Evolutionary conservation across 2,113 vertebrate species (phyloP), one percentile per base, ranked within the genome.

Genomic region (Siphamia tubifer): DNA sequence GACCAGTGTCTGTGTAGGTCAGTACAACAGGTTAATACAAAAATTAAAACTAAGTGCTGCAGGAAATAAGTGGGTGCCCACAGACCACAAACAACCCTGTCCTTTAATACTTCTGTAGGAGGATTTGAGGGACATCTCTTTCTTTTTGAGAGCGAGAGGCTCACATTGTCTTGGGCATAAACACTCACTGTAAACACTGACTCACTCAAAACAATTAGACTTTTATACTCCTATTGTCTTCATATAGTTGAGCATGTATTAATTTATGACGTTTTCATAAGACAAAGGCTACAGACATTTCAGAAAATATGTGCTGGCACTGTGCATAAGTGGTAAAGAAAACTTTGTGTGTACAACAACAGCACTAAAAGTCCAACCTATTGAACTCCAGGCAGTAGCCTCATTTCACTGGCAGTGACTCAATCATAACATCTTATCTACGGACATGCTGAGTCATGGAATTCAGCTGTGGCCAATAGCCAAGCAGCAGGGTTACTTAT

Each of bases 371-470:
- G 45, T 80, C 64, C 77, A 74, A 77, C 69, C 77, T 77, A 70
- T 21, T 86, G 74, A 83, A 85, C 81, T 75, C 65, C 1, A 21
- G 70, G 60, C 57, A 40, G 62, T 77, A 74, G 71, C 77, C 82
- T 81, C 42, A 65, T 86, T 86, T 87, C 57, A 72, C 34, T 89
- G 84, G 87, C 82, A 73, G 61, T 28, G 64, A 53, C 74, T 84
- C 88, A 84, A 83, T 84, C 86, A 84, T 84, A 87, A 90, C 82
- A 86, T 85, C 85, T 89, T 84, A 89, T 87, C 82, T 83, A 43
- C 30, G 39, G 64, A 81, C 62, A 38, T 44, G 84, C 87, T 79
- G 87, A 90, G 61, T 88, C 88, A 86, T 88, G 83, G 84, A 85
- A 89, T 89, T 87, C 56, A 56, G 67, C 81, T 28, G 83, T 68